Conservation (phyloP, 2,113 vertebrate species). For the Montifringilla adamsi region DNA sequence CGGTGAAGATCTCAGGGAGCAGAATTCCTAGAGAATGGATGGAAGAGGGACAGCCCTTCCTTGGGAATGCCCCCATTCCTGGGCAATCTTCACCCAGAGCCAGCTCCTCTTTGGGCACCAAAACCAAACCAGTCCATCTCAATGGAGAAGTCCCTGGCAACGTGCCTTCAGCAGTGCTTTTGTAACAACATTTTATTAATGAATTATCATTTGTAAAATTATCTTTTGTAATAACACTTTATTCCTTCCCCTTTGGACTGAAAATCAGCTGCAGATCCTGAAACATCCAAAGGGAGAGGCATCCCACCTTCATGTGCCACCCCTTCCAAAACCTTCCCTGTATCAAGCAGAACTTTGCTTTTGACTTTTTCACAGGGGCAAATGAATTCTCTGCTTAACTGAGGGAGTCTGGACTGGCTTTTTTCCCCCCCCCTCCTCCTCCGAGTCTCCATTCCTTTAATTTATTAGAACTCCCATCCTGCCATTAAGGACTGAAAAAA, state of each 20-base stretch:
- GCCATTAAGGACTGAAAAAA: not conserved
- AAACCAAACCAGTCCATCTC: not conserved
- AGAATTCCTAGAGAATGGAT: not conserved
- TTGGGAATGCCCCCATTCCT: accelerated
- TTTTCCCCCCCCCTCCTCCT: not conserved
- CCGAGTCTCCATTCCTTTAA: not conserved
- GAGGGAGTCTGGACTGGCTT: not conserved
- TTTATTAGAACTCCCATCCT: slow-evolving; percentile 6
- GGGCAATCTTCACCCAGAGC: not conserved
- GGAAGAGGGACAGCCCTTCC: not conserved
- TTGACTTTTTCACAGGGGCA: not conserved
- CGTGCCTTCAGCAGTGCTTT: not conserved
- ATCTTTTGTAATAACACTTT: not conserved
- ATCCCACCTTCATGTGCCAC: not conserved
- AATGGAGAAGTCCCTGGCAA: not conserved
- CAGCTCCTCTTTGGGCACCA: not conserved
- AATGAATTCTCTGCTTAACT: not conserved
- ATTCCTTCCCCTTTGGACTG: not conserved
- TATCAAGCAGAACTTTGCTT: not conserved
- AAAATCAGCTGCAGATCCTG: not conserved
- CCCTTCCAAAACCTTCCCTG: not conserved
- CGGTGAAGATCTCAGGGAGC: not conserved
- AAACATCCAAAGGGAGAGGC: not conserved
- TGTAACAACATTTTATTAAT: too few relatives aligned
- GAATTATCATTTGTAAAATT: too few relatives aligned